phyloP scores from a whole-genome alignment of 2,113 vertebrate species.

The Amphilophus citrinellus region DNA sequence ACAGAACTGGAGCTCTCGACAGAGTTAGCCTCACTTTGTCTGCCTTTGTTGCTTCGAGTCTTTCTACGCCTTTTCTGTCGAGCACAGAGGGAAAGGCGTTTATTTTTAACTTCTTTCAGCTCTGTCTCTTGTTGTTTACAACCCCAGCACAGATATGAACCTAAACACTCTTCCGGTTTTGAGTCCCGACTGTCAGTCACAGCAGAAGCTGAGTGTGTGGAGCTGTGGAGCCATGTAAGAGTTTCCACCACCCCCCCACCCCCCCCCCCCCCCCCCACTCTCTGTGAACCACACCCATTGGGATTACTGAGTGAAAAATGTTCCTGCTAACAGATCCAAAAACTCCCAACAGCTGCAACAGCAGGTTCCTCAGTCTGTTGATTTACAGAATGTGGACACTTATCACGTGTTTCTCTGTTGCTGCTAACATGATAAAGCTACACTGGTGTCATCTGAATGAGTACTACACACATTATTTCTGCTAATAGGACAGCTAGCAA shows the following conservation, averaged over 20 bases:
- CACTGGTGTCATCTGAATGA: neutral
- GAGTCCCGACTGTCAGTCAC: neutral
- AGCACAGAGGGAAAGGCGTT: neutral
- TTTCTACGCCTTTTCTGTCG: neutral
- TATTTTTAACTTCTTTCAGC: constrained; percentile 49
- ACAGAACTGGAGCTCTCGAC: constrained; percentile 41
- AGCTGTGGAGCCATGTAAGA: neutral
- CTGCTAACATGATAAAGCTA: neutral
- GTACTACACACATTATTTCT: neutral
- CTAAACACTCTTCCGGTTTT: constrained; percentile 36
- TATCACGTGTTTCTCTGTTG: neutral
- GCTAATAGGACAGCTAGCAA: neutral
- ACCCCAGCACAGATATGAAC: neutral
- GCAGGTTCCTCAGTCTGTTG: neutral
- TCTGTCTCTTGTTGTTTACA: neutral
- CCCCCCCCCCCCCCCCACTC: constrained; percentile 13
- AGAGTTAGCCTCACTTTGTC: neutral
- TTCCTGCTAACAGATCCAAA: neutral
- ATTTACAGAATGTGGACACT: neutral
- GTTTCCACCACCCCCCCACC: constrained; percentile 2
- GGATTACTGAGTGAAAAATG: neutral
- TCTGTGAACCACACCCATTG: constrained; percentile 42
- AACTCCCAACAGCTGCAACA: neutral
- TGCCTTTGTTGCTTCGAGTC: constrained; percentile 1
- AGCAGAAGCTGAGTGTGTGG: neutral